Conservation (phyloP, 2,113 vertebrate genomes). For the Hemibagrus wyckioides region DNA sequence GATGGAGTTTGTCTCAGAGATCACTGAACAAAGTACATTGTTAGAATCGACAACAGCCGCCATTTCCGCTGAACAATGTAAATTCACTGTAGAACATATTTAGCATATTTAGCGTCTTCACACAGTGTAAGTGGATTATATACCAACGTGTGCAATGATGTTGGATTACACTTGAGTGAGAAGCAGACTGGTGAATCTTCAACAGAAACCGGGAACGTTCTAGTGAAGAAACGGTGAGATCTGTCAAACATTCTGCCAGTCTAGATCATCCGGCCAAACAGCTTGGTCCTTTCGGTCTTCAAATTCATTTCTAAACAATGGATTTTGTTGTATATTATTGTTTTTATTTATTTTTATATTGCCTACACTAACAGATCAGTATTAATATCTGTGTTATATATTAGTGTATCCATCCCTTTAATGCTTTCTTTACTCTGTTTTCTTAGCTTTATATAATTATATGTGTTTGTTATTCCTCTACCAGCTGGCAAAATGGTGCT, state of each 20-base stretch:
- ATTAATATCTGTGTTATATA: too few species aligned
- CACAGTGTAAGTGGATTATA: not conserved
- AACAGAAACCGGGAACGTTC: constrained; percentile 46
- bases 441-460: not conserved
- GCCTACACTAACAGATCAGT: not conserved
- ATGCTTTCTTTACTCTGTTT: not conserved
- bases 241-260: constrained; percentile 3
- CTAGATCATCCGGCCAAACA: not conserved
- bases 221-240: constrained; percentile 60
- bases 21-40: constrained; percentile 73
- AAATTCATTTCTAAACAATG: not conserved
- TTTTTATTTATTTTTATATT: not conserved
- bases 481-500: not conserved
- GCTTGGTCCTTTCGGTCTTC: not conserved
- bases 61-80: constrained; percentile 1
- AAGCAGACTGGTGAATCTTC: constrained; percentile 20
- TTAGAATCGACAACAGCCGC: constrained; percentile 25
- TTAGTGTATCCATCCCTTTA: not conserved
- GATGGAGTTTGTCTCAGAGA: constrained; percentile 58
- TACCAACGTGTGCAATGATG: not conserved
- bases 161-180: constrained; percentile 63
- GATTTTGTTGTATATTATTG: not conserved
- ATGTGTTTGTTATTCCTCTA: not conserved
- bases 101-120: not conserved
- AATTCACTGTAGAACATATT: not conserved